Evolutionary conservation across 2,797 vertebrate species (phyloP), one percentile per base, ranked within the genome.

Genomic region (Erpetoichthys calabaricus): DNA sequence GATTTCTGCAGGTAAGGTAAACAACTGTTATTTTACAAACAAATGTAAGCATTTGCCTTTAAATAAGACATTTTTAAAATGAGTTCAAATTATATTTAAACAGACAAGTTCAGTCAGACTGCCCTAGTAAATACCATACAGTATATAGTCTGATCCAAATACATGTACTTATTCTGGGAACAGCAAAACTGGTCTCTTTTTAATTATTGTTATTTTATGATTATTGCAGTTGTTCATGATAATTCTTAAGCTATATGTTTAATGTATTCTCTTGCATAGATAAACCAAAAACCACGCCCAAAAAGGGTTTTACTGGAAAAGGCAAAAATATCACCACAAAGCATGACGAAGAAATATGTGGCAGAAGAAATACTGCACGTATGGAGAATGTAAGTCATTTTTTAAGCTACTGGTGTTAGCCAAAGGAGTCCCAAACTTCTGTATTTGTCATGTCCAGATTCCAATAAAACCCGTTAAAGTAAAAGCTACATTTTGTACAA

Each of bases 241-340:
- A 6, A 4, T 9, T 25, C 4, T 9, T 52, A 8, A 9, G 41
- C 41, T 9, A 25, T 25, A 25, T 25, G 8, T 6, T 9, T 8
- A 4, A 9, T 25, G 6, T 3, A 8, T 4, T 51, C 50, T 56
- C 45, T 59, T 53, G 8, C 42, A 42, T 45, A 98, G 95, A 83
- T 65, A 97, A 93, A 68, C 92, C 92, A 56, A 86, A 84, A 68
- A 83, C 83, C 4, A 89, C 85, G 4, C 90, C 94, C 0, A 90
- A 84, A 69, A 92, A 73, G 61, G 94, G 94, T 44, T 98, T 97
- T 72, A 68, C 67, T 8, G 93, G 94, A 58, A 97, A 96, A 77
- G 95, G 94, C 63, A 97, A 94, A 80, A 95, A 94, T 73, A 98
- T 98, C 70, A 98, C 91, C 50, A 98, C 95, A 8, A 98, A 98